These are phyloP conservation scores for Scolopax bukidnonensis DNA, from an alignment of 2,797 vertebrate species.

Conservation along the genomic window DNA sequence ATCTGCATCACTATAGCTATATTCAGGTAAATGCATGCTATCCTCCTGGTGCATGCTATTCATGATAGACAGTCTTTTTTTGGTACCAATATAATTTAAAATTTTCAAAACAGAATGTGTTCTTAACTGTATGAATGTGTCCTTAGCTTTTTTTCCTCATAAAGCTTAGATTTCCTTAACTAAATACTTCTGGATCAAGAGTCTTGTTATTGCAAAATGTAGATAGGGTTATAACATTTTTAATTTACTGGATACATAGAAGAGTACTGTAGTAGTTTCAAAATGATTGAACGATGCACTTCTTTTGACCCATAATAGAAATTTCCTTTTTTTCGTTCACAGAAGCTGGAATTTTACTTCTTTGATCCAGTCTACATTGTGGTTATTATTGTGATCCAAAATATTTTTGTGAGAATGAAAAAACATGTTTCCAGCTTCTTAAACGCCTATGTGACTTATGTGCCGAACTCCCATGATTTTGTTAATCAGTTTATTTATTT, in stretches of 20 bases:
- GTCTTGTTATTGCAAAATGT: not conserved
- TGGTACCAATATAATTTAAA: not conserved
- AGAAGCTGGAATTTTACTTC: not conserved
- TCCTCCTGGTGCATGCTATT: not conserved
- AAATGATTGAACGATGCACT: not conserved
- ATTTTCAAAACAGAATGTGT: not conserved
- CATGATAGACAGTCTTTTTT: not conserved
- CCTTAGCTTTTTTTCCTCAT: not conserved
- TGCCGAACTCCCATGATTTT: not conserved
- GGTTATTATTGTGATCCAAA: not conserved
- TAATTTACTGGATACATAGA: not conserved
- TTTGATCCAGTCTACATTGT: not conserved
- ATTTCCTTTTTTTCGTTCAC: not conserved
- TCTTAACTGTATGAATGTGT: not conserved
- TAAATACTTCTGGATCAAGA: not conserved
- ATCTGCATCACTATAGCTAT: not conserved
- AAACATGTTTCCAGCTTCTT: not conserved
- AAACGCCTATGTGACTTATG: fast-evolving
- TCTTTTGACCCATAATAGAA: not conserved
- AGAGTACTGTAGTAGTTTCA: not conserved
- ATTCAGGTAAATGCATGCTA: not conserved
- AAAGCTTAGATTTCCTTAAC: not conserved
- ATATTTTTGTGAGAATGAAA: not conserved
- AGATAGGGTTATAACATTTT: not conserved
- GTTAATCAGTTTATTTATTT: not conserved